phyloP scores from a whole-genome alignment of 2,113 vertebrate species.

The Barnardius zonarius region DNA sequence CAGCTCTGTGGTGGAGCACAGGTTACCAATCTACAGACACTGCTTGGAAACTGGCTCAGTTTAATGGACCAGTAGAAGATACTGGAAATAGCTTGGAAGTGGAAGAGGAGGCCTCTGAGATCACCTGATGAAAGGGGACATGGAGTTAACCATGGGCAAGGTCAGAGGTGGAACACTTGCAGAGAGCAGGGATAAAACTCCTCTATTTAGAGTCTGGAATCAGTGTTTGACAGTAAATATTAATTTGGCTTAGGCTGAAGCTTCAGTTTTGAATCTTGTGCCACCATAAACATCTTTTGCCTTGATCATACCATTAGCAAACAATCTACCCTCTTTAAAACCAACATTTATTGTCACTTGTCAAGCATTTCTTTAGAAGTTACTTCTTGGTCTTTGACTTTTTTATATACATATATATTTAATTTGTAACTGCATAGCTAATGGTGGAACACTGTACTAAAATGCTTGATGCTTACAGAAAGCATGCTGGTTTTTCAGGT shows the following conservation, averaged over 20 bases:
- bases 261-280: background rate
- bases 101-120: background rate
- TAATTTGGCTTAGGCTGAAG: background rate
- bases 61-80: background rate
- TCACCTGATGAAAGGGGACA: background rate
- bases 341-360: background rate
- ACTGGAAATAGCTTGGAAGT: background rate
- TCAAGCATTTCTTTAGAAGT: background rate
- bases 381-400: background rate
- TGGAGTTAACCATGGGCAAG: background rate
- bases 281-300: background rate
- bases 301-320: background rate
- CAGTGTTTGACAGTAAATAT: background rate
- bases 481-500: no score
- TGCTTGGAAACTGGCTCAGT: background rate
- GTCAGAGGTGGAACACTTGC: background rate
- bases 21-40: background rate
- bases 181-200: background rate
- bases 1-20: background rate
- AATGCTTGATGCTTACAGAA: background rate
- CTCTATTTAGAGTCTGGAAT: background rate
- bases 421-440: background rate
- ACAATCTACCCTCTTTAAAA: background rate
- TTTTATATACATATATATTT: background rate
- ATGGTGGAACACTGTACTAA: background rate